A percentile compares a stretch with the other conserved stretches of the same genome.
Evolutionary conservation across 2,888 invertebrate species (phyloP).

Genomic region (Aphodius sticticus): DNA sequence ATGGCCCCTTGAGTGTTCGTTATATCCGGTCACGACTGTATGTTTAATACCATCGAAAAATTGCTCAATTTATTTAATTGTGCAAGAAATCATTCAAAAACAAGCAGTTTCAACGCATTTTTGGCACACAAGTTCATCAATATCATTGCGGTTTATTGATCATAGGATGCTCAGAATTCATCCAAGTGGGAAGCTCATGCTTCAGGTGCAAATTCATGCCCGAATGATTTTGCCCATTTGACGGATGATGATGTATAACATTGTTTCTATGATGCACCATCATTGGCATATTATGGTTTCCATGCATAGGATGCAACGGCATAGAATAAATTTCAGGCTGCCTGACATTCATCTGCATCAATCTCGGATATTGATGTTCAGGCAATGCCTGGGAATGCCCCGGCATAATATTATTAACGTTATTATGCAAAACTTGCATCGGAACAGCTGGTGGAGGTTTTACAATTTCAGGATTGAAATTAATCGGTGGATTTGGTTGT

Average conservation of each 20-base stretch:
- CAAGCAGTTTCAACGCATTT: no score
- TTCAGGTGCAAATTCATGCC: conserved; percentile 39
- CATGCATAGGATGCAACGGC: conserved; percentile 40
- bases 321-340: conserved; percentile 46
- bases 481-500: conserved; percentile 10
- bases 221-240: conserved; percentile 23
- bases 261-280: conserved; percentile 44
- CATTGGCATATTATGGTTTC: conserved; percentile 42
- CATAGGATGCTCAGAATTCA: conserved; percentile 38
- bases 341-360: conserved; percentile 44
- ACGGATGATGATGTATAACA: conserved; percentile 30
- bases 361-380: conserved; percentile 42
- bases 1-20: no score
- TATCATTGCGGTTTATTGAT: background rate
- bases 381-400: conserved; percentile 38
- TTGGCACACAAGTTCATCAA: background rate
- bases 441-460: background rate
- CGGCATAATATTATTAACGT: conserved; percentile 27
- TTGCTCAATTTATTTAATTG: no score
- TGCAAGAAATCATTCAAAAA: no score
- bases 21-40: no score
- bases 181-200: conserved; percentile 41
- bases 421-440: conserved; percentile 32
- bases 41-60: no score
- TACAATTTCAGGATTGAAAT: no score